Evolutionary conservation across 1,140 invertebrate species (phyloP), one percentile per base, ranked within the genome.

Genomic region (Pseudomyrmex sp.): DNA sequence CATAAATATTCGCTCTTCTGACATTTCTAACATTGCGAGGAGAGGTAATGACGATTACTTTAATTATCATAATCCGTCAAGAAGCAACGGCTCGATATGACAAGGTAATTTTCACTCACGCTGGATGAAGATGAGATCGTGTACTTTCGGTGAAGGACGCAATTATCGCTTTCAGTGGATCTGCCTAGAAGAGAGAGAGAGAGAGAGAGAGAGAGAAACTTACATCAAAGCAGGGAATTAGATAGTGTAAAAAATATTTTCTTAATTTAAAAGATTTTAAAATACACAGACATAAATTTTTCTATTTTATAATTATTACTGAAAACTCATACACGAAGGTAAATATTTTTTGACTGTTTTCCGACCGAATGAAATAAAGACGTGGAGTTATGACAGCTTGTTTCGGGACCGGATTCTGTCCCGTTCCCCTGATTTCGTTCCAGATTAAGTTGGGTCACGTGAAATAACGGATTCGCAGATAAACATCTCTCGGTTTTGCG

Each of bases 1-100:
- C 77, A 56, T 46, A 20, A 35, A 35, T 35, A 35, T n/a, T 74
- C 44, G 59, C 62, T 54, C 4, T 48, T 9, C 35, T 80, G 76
- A 59, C 76, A 70, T 80, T 80, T 79, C 75, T 79, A 70, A 48
- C 26, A 59, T 61, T 15, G 54, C 56, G 12, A 35, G 5, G 2
- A 59, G 66, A 70, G 66, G 15, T 59, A 61, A 80, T 72, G 54
- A 72, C 76, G 76, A 72, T 80, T 59, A 70, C 66, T 59, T 70
- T 70, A 72, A 80, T 80, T 80, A 80, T 59, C 76, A 80, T 80
- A 80, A 80, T 80, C 76, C 56, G 76, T 80, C 76, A 50, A 50
- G 66, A 46, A 7, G 66, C 76, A 70, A 26, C 54, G 76, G 66
- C 54, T 56, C 66, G 54, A 35, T 80, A 35, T 72, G 56, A 80